Evolutionary conservation across 2,113 vertebrate genomes (phyloP).

Genomic region (Serinus canaria): DNA sequence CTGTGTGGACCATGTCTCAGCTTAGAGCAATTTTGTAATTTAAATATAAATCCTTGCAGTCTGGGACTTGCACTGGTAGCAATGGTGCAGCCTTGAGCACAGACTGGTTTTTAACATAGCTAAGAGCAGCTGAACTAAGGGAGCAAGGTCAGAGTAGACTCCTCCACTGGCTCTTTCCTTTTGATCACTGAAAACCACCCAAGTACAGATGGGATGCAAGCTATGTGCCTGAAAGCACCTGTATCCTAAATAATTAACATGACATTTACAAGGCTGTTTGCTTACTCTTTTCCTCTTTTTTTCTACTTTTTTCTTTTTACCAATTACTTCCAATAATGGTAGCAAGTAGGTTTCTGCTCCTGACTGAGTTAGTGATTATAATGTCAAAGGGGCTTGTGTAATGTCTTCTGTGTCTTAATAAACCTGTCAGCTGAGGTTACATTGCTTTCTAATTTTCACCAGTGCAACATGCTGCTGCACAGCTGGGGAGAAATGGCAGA

Average conservation of each 20-base stretch:
- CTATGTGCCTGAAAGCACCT: conserved; percentile 13
- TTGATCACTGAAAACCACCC: not conserved
- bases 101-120: not conserved
- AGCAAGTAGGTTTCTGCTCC: conserved; percentile 64
- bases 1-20: not conserved
- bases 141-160: not conserved
- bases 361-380: conserved; percentile 69
- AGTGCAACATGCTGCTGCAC: conserved; percentile 26
- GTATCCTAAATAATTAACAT: conserved; percentile 61
- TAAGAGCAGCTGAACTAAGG: not conserved
- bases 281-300: conserved; percentile 1
- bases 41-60: not conserved
- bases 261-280: conserved; percentile 52
- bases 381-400: conserved; percentile 71
- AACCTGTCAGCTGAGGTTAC: conserved; percentile 72
- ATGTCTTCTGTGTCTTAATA: conserved; percentile 73
- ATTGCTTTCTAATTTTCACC: conserved; percentile 68
- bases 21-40: not conserved
- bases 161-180: not conserved
- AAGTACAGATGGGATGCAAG: not conserved
- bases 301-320: conserved; percentile 13
- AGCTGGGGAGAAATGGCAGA: conserved; percentile 33
- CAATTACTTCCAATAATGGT: conserved; percentile 74
- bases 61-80: not conserved
- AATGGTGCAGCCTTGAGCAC: not conserved